phyloP scores from a whole-genome alignment of 1,140 invertebrate species.

The Sarcophaga peregrina region DNA sequence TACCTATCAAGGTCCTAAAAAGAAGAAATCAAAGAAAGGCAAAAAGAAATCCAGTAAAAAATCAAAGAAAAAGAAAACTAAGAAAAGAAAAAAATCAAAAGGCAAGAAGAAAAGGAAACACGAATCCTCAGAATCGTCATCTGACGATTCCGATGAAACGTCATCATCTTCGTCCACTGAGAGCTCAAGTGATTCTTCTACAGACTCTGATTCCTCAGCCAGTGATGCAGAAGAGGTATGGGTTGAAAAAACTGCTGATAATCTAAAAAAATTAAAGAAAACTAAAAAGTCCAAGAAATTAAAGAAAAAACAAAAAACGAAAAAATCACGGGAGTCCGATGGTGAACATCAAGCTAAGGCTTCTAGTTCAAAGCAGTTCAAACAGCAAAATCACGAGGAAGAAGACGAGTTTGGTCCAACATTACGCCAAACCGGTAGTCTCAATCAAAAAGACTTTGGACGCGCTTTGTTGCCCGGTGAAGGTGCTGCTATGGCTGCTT shows the following conservation, averaged over 20 bases:
- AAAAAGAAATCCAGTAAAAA: constrained; percentile 70
- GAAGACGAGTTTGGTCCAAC: constrained; percentile 79
- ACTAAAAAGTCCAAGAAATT: constrained; percentile 67
- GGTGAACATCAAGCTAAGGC: constrained; percentile 55
- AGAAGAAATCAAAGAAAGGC: constrained; percentile 68
- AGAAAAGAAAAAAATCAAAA: constrained; percentile 70
- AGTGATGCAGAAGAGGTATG: constrained; percentile 52
- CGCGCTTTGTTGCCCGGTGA: constrained; percentile 93
- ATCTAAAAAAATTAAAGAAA: constrained; percentile 56
- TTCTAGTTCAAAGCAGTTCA: constrained; percentile 31
- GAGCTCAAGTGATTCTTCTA: constrained; percentile 37
- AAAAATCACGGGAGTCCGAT: constrained; percentile 71
- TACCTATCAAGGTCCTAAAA: constrained; percentile 69
- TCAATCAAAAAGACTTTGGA: constrained; percentile 85
- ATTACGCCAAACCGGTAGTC: constrained; percentile 76
- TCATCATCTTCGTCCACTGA: constrained; percentile 43
- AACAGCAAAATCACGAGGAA: constrained; percentile 64
- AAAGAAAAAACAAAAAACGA: constrained; percentile 68
- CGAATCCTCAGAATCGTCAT: constrained; percentile 54
- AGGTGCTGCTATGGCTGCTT: constrained; percentile 98
- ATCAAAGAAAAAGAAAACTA: constrained; percentile 71
- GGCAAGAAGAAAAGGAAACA: constrained; percentile 66
- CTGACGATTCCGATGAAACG: constrained; percentile 40
- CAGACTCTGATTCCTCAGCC: constrained; percentile 46
- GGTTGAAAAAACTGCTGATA: constrained; percentile 57